A percentile compares a stretch with the other conserved stretches of the same genome.
These are phyloP conservation scores for Heliothis peltigera DNA, from an alignment of 2,888 invertebrate species.

Conservation along the genomic window DNA sequence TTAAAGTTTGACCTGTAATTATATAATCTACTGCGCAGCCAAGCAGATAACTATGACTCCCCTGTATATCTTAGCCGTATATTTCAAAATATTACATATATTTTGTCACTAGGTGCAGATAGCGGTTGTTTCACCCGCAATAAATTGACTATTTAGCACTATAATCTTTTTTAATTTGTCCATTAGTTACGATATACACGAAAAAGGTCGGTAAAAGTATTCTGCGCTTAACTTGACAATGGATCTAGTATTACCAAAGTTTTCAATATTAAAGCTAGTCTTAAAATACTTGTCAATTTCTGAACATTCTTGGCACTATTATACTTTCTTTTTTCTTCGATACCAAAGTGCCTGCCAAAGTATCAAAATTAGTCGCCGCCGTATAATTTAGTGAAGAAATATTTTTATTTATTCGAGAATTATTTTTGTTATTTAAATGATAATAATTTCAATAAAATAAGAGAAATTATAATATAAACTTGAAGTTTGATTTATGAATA, in stretches of 20 bases:
- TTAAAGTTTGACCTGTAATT: no score
- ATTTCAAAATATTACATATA: no score
- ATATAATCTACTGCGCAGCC: no score
- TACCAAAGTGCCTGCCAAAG: conserved; percentile 83
- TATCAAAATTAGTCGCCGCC: conserved; percentile 52
- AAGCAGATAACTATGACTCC: no score
- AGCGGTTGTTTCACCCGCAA: no score
- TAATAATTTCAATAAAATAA: conserved; percentile 6
- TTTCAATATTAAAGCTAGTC: conserved; percentile 41
- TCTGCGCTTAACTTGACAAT: no score
- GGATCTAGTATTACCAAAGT: conserved; percentile 22
- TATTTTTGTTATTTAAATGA: neutral
- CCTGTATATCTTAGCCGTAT: no score
- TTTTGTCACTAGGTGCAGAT: no score
- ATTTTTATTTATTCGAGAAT: neutral
- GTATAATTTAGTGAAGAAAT: conserved; percentile 28
- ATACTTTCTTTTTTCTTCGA: conserved; percentile 60
- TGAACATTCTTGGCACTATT: conserved; percentile 58
- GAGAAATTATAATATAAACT: neutral
- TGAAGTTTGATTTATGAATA: neutral
- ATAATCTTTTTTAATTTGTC: no score
- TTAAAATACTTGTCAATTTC: conserved; percentile 59
- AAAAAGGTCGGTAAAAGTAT: no score
- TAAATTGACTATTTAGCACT: no score
- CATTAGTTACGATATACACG: no score